These are phyloP conservation scores for Hypomecis atomaria DNA, from an alignment of 2,888 invertebrate species.

Conservation along the genomic window DNA sequence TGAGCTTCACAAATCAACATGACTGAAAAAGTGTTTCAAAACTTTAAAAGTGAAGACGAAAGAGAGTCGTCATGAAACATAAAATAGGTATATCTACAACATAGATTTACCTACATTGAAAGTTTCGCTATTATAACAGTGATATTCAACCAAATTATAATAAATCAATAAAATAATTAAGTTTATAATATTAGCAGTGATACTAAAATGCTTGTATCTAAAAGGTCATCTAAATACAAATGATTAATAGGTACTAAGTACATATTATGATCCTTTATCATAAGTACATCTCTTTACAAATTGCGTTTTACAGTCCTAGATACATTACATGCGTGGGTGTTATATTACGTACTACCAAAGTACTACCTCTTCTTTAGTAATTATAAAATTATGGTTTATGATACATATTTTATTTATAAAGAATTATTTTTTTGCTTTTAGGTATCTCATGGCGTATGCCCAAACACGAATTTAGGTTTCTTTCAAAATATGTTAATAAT, in stretches of 20 bases:
- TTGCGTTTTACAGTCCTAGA: constrained; percentile 30
- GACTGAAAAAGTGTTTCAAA: constrained; percentile 12
- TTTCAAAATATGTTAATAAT: neutral
- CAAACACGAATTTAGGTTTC: neutral
- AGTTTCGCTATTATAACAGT: neutral
- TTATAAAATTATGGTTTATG: neutral
- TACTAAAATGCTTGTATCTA: constrained; percentile 3
- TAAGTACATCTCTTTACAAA: constrained; percentile 30
- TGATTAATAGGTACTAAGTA: constrained; percentile 20
- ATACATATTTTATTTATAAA: too few species aligned
- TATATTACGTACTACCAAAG: constrained; percentile 24
- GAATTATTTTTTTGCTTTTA: too few species aligned
- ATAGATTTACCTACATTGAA: neutral
- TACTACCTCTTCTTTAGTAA: constrained; percentile 30
- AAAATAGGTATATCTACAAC: neutral
- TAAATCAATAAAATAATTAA: neutral
- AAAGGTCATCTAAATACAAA: constrained; percentile 8
- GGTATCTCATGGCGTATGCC: too few species aligned
- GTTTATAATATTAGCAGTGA: neutral
- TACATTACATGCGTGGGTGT: constrained; percentile 34
- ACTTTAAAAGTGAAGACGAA: neutral
- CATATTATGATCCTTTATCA: constrained; percentile 25
- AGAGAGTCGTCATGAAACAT: constrained; percentile 1
- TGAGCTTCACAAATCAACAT: constrained; percentile 25
- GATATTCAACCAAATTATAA: neutral